A percentile compares a stretch with the other conserved stretches of the same genome.
Conservation (phyloP, 2,888 invertebrate species). For the Nomada goodeniana region DNA sequence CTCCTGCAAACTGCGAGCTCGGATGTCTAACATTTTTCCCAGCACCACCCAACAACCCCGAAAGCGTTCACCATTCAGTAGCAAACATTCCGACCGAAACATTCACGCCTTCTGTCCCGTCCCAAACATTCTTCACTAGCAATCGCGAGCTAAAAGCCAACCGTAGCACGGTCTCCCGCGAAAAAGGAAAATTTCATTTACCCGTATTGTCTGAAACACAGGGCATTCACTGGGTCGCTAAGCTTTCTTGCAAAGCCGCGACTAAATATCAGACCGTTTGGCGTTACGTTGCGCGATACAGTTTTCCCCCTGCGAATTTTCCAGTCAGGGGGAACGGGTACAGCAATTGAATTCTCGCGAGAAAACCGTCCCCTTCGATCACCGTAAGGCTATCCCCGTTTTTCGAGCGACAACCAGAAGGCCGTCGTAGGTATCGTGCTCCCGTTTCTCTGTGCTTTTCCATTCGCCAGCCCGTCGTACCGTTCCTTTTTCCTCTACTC, state of each 20-base stretch:
- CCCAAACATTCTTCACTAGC: no score
- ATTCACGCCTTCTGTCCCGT: no score
- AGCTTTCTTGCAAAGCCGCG: background rate
- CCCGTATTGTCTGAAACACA: background rate
- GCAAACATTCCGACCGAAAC: no score
- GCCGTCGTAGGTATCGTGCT: slow-evolving; percentile 24
- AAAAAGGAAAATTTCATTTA: background rate
- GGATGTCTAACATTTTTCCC: no score
- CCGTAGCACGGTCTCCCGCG: no score
- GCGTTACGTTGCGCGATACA: background rate
- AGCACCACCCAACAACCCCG: no score
- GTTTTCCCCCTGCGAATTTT: background rate
- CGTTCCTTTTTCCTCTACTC: slow-evolving; percentile 2
- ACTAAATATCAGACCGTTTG: background rate
- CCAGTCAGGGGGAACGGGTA: slow-evolving; percentile 20
- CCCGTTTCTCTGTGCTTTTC: slow-evolving; percentile 41
- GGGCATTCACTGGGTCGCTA: no score
- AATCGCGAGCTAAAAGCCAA: no score
- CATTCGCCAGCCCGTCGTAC: slow-evolving; percentile 3
- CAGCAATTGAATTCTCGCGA: slow-evolving; percentile 57
- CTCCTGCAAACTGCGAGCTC: no score
- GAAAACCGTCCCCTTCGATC: slow-evolving; percentile 41
- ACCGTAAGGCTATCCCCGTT: slow-evolving; percentile 32
- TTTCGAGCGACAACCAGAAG: slow-evolving; percentile 52
- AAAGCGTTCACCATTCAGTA: no score